Conservation (phyloP, 2,113 vertebrate genomes). For the Austrofundulus limnaeus region DNA sequence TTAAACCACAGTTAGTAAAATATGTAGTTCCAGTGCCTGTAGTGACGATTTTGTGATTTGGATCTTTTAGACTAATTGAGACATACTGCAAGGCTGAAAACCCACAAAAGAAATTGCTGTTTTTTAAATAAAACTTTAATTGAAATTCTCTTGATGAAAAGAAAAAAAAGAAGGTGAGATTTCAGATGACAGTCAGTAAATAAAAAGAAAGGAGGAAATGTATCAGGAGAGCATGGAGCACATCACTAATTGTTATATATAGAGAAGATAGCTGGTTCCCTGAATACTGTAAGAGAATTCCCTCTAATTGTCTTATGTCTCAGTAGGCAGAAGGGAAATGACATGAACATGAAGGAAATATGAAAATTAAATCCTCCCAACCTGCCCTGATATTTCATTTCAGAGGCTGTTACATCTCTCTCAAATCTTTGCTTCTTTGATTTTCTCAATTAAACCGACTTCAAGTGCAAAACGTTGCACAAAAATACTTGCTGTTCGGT, state of each 20-base stretch:
- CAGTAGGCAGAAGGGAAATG: constrained; percentile 7
- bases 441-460: constrained; percentile 32
- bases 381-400: constrained; percentile 49
- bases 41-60: background rate
- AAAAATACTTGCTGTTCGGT: constrained; percentile 20
- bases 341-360: background rate
- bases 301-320: constrained; percentile 13
- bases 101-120: too few species aligned
- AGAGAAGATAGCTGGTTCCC: constrained; percentile 8
- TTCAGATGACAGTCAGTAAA: constrained; percentile 4
- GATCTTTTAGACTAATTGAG: background rate
- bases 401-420: constrained; percentile 25
- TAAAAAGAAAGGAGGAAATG: background rate
- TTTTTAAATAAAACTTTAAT: background rate
- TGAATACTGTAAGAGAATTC: constrained; percentile 22
- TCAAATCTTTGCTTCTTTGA: constrained; percentile 10
- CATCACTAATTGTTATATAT: background rate
- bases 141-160: background rate
- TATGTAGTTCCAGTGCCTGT: too few species aligned
- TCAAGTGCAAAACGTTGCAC: constrained; percentile 1
- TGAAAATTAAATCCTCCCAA: constrained; percentile 30
- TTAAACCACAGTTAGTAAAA: too few species aligned
- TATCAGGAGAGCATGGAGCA: background rate
- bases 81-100: background rate
- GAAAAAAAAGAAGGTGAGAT: constrained; percentile 7